These are phyloP conservation scores for Ploceus nigricollis DNA, from an alignment of 2,113 vertebrate species.

Conservation along the genomic window DNA sequence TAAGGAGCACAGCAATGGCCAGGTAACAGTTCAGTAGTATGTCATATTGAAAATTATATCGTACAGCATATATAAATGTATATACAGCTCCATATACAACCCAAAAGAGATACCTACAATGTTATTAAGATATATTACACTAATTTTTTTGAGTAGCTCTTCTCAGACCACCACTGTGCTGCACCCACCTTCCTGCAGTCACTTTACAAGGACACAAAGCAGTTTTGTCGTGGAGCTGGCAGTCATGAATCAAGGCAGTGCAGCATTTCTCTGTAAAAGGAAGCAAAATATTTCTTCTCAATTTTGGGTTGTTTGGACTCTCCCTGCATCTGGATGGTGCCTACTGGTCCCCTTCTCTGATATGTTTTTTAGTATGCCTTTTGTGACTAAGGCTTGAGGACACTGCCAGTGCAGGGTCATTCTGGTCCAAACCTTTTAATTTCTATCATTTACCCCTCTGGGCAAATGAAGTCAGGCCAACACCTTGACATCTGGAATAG, in stretches of 20 bases:
- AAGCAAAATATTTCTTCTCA: background rate
- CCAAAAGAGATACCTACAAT: background rate
- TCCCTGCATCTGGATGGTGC: background rate
- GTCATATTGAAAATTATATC: background rate
- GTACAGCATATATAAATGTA: background rate
- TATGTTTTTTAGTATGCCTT: background rate
- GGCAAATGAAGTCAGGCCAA: background rate
- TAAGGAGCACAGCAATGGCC: background rate
- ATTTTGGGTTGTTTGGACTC: background rate
- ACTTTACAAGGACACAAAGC: background rate
- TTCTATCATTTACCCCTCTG: background rate
- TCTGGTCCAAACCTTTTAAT: background rate
- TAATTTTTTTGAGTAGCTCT: background rate
- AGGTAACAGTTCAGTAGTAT: background rate
- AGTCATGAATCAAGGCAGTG: background rate
- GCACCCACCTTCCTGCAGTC: background rate
- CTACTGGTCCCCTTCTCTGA: background rate
- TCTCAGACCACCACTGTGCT: background rate
- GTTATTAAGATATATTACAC: background rate
- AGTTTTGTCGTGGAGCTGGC: background rate
- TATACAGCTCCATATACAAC: background rate
- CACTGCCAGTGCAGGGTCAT: background rate
- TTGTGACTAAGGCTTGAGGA: background rate
- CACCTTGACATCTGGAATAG: background rate
- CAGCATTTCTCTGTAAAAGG: background rate